A percentile compares a stretch with the other conserved stretches of the same genome.
These are phyloP conservation scores for Mirounga angustirostris DNA, from an alignment of 2,113 vertebrate genomes.

Conservation along the genomic window DNA sequence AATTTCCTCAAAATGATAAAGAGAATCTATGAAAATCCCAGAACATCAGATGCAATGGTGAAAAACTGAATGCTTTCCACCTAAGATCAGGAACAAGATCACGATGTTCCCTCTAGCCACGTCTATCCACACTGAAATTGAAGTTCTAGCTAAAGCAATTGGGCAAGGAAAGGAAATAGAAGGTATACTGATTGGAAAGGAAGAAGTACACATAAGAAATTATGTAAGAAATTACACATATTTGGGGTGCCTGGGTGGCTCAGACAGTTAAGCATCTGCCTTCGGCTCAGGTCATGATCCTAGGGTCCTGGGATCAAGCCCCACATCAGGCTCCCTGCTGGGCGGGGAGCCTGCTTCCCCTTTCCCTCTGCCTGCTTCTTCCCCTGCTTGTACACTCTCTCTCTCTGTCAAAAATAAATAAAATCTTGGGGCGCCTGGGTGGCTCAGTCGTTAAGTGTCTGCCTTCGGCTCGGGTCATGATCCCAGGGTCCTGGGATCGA, in stretches of 20 bases:
- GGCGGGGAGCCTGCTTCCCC: too few species aligned
- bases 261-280: too few species aligned
- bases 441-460: too few species aligned
- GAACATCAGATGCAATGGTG: background rate
- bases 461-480: too few species aligned
- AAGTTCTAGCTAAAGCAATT: background rate
- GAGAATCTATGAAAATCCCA: background rate
- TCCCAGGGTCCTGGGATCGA: too few species aligned
- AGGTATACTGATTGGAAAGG: background rate
- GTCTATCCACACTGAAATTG: background rate
- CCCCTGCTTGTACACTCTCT: too few species aligned
- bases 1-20: background rate
- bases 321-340: too few species aligned
- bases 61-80: background rate
- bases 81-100: background rate
- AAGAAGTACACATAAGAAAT: background rate
- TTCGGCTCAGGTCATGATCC: too few species aligned
- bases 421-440: too few species aligned
- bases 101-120: background rate
- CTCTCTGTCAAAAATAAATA: too few species aligned
- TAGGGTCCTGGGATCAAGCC: too few species aligned
- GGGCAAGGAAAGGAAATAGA: constrained; percentile 4
- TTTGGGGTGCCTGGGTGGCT: background rate
- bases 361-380: too few species aligned
- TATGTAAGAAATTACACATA: background rate